Evolutionary conservation across 2,888 invertebrate genomes (phyloP).

Genomic region (Idaea biselata): DNA sequence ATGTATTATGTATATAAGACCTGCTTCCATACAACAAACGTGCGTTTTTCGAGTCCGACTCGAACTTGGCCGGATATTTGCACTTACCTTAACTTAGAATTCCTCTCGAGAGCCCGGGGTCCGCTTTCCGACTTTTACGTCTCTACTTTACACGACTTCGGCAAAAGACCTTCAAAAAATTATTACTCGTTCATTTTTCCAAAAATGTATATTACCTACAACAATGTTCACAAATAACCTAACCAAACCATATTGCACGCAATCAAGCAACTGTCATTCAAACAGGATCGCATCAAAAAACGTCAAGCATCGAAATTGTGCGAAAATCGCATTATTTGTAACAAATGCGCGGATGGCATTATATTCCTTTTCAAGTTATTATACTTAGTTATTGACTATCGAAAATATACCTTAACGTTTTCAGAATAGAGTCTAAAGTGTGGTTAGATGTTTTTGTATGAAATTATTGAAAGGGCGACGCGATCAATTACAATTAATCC

Average conservation of each 20-base stretch:
- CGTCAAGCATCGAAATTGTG: conserved; percentile 39
- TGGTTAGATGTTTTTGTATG: neutral
- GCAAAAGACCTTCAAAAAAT: neutral
- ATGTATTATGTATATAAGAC: no score
- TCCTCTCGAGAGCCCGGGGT: no score
- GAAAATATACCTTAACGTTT: neutral
- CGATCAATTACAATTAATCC: conserved; percentile 73
- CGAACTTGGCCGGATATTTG: no score
- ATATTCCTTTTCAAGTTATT: conserved; percentile 13
- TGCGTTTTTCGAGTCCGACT: no score
- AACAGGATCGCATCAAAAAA: conserved; percentile 30
- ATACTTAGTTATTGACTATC: neutral
- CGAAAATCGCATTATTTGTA: conserved; percentile 46
- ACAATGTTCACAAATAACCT: conserved; percentile 8
- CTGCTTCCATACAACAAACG: no score
- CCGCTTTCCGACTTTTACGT: no score
- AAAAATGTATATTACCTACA: neutral
- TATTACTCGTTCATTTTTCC: neutral
- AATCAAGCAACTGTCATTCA: conserved; percentile 25
- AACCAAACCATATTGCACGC: conserved; percentile 22
- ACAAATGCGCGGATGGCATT: conserved; percentile 41
- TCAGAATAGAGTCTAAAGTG: neutral
- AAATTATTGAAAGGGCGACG: conserved; percentile 45
- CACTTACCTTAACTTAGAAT: no score
- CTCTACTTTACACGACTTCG: no score